phyloP scores from a whole-genome alignment of 1,140 invertebrate species.

The Tribolium castaneum region DNA sequence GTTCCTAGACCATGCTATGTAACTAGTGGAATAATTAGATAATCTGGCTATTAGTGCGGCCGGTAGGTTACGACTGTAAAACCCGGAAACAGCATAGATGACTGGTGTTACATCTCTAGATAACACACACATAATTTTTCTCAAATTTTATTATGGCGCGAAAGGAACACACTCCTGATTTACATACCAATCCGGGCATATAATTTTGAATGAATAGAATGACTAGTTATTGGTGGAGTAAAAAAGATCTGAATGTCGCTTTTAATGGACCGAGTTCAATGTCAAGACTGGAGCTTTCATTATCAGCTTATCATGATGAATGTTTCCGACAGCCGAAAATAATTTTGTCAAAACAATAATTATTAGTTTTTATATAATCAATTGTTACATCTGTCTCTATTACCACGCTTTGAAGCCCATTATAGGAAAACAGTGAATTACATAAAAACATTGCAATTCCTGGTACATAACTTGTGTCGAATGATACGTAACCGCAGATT shows the following conservation, averaged over 20 bases:
- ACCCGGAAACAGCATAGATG: neutral
- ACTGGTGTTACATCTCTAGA: neutral
- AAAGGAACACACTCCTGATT: neutral
- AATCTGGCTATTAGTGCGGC: neutral
- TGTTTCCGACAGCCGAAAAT: too few species aligned
- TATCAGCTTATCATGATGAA: neutral
- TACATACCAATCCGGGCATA: neutral
- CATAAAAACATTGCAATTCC: neutral
- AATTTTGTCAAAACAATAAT: too few species aligned
- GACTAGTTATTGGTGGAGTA: neutral
- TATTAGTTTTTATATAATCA: neutral
- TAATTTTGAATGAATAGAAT: neutral
- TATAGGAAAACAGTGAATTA: neutral
- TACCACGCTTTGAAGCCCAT: neutral
- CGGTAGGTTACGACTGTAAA: neutral
- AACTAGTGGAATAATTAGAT: neutral
- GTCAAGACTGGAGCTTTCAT: neutral
- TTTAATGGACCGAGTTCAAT: neutral
- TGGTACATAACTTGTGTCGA: neutral
- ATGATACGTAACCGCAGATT: neutral
- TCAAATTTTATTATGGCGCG: neutral
- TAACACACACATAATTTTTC: neutral
- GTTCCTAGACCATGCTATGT: neutral
- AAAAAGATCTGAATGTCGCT: neutral
- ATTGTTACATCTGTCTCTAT: neutral